A percentile compares a stretch with the other conserved stretches of the same genome.
These are phyloP conservation scores for Agrypnia vestita DNA, from an alignment of 1,140 invertebrate genomes.

Conservation along the genomic window DNA sequence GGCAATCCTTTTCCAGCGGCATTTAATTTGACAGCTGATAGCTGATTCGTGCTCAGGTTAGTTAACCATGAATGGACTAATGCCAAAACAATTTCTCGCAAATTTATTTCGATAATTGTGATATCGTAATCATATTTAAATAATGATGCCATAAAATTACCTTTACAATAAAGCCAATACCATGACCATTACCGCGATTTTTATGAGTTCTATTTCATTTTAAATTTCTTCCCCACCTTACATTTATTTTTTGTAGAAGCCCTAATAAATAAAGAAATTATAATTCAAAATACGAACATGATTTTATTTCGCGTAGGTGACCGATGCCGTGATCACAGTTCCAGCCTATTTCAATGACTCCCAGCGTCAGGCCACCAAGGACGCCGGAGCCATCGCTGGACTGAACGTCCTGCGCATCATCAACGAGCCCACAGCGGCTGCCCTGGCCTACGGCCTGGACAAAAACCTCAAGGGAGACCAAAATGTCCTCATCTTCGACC, in stretches of 20 bases:
- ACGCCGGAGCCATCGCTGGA: slow-evolving; percentile 84
- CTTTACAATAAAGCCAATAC: no score
- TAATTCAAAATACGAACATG: background rate
- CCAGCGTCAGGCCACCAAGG: slow-evolving; percentile 80
- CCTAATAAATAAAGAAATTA: background rate
- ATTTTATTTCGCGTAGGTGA: slow-evolving; percentile 63
- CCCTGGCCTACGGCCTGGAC: slow-evolving; percentile 88
- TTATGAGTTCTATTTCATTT: no score
- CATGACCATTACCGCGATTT: no score
- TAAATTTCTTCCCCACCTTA: no score
- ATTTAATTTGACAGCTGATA: no score
- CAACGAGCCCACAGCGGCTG: slow-evolving; percentile 87
- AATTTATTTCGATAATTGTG: no score
- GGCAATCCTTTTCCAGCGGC: no score
- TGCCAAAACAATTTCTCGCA: no score
- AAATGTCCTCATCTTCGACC: slow-evolving; percentile 83
- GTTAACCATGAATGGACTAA: no score
- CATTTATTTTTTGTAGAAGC: background rate
- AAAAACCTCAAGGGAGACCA: slow-evolving; percentile 88
- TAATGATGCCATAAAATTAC: no score
- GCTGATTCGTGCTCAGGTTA: no score
- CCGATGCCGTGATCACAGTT: slow-evolving; percentile 81
- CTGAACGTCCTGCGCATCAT: slow-evolving; percentile 90
- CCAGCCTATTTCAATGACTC: slow-evolving; percentile 81
- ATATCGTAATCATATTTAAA: no score